Base-by-base conservation (phyloP, 2,888 invertebrate genomes). In the Druceiella hillmani region DNA sequence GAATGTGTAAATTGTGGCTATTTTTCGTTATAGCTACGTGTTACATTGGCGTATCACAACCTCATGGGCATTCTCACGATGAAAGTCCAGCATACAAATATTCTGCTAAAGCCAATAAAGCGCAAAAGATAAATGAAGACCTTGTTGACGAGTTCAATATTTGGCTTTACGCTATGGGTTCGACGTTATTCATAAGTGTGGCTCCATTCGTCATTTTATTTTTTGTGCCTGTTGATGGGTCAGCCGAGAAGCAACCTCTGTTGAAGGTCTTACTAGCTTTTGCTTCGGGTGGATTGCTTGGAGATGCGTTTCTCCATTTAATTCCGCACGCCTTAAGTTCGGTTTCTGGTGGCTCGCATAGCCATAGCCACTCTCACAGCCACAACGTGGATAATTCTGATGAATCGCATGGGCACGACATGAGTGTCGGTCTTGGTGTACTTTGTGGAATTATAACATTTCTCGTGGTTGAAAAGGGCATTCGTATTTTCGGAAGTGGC, bases 281-380 rank as follows among this genome's bases (percentile, higher is more conserved):
- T 65, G 95, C 94, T 1, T 92, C 94, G 2, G 93, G 95, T 27
- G 93, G 99, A 29, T 75, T 99, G 9, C 74, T 99, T 1, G 99
- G 99, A 4, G 99, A 99, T 72, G 98, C 99, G 0, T 99, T 99
- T 63, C 75, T 99, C 4, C 99, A 99, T 68, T 72, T 99, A 46
- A 99, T 99, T 56, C 99, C 99, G 2, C 99, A 99, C 64, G 95
- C 99, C 30, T 76, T 84, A 16, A 55, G 57, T 38, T 57, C 65
- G 2, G 53, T 50, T 40, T 48, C 48, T n/a, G 53, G 47, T 14
- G 47, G 40, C 5, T 78, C 81, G 0, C 70, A 74, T 32, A 50
- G 56, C 1, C 68, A 72, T 48, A 63, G 64, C 13, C 76, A 77
- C 48, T 59, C 65, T 7, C 79, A 86, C 54, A 58, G 66, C 1